Conservation (phyloP, 53 echinoderm and acorn worm species). For the Glandiceps talaboti region DNA sequence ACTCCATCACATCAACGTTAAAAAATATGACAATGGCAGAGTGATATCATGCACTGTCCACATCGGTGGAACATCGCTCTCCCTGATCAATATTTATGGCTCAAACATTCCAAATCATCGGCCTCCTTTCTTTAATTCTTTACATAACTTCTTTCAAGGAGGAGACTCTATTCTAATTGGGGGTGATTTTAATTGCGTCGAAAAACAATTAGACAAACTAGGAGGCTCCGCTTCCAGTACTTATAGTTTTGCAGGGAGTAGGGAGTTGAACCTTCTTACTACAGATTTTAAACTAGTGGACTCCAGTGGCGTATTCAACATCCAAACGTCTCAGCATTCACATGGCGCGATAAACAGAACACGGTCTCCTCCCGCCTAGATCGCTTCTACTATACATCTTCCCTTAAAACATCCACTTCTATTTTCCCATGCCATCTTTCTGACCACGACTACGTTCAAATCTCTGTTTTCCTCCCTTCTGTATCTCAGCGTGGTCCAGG, state of each 20-base stretch:
- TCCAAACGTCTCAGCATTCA: not conserved
- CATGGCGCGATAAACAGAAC: not conserved
- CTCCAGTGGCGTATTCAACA: not conserved
- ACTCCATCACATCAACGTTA: no score
- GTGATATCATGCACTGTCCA: not conserved
- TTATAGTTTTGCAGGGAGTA: not conserved
- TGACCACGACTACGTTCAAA: not conserved
- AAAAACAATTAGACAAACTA: not conserved
- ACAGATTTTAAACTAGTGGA: not conserved
- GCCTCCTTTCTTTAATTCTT: not conserved
- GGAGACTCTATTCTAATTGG: not conserved
- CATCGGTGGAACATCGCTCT: no score
- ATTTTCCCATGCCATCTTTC: not conserved
- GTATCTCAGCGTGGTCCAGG: not conserved
- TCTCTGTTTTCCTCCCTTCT: not conserved
- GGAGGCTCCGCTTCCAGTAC: not conserved
- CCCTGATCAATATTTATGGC: no score
- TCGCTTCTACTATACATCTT: not conserved
- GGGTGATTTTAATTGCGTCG: not conserved
- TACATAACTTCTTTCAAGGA: not conserved
- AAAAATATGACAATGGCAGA: not conserved
- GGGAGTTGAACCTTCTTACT: not conserved
- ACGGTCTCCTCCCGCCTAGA: not conserved
- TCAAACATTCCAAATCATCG: no score
- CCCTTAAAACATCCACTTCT: not conserved